A percentile compares a stretch with the other conserved stretches of the same genome.
These are phyloP conservation scores for Phthorimaea operculella DNA, from an alignment of 1,140 invertebrate genomes.

Conservation along the genomic window DNA sequence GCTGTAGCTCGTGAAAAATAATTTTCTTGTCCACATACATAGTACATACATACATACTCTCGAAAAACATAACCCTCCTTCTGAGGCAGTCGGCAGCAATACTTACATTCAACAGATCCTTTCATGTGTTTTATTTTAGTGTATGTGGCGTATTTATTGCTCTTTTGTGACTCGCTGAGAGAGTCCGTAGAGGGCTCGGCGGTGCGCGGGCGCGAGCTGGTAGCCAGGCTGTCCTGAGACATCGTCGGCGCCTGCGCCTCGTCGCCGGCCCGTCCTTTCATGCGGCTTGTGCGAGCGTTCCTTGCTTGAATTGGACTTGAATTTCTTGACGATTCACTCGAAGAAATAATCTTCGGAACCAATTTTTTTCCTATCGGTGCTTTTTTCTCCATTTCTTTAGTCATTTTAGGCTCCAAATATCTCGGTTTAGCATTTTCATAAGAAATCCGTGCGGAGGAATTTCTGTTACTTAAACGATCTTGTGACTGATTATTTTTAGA, in stretches of 20 bases:
- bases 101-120: slow-evolving; percentile 46
- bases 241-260: slow-evolving; percentile 24
- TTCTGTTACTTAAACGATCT: slow-evolving; percentile 22
- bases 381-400: slow-evolving; percentile 22
- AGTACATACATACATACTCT: too few species aligned
- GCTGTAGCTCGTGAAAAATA: too few species aligned
- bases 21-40: too few species aligned
- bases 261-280: slow-evolving; percentile 11
- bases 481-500: slow-evolving; percentile 30
- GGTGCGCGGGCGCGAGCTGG: slow-evolving; percentile 42
- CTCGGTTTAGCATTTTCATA: slow-evolving; percentile 41
- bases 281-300: slow-evolving; percentile 19
- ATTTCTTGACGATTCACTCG: slow-evolving; percentile 48
- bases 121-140: slow-evolving; percentile 42
- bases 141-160: slow-evolving; percentile 55
- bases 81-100: not conserved
- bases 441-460: slow-evolving; percentile 10
- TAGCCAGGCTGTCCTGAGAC: slow-evolving; percentile 49
- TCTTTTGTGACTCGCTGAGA: slow-evolving; percentile 44
- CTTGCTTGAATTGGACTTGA: slow-evolving; percentile 40
- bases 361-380: slow-evolving; percentile 21
- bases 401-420: slow-evolving; percentile 32
- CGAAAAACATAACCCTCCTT: too few species aligned
- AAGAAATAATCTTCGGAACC: slow-evolving; percentile 33
- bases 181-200: slow-evolving; percentile 52